Evolutionary conservation across 2,113 vertebrate genomes (phyloP).

Genomic region (Syngnathus typhle): DNA sequence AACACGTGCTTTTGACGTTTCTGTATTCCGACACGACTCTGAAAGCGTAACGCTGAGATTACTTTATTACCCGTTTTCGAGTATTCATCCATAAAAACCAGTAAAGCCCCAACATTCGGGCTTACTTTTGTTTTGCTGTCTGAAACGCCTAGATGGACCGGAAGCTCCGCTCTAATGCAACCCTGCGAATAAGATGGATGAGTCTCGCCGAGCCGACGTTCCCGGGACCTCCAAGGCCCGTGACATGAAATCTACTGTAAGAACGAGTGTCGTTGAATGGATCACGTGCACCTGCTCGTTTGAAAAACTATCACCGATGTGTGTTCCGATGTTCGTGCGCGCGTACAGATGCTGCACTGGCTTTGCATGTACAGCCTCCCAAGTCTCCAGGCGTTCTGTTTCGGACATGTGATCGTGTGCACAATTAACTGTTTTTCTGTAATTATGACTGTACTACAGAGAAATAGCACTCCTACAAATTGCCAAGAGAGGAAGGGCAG

Average conservation of each 20-base stretch:
- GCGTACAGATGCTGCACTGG: conserved; percentile 45
- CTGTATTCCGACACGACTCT: not conserved
- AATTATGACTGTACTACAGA: no score
- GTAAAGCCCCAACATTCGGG: not conserved
- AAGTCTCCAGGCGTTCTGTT: conserved; percentile 59
- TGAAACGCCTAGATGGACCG: not conserved
- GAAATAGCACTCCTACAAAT: no score
- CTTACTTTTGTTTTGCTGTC: not conserved
- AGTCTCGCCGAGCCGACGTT: not conserved
- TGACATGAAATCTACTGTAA: conserved; percentile 54
- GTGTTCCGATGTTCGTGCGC: not conserved
- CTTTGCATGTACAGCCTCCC: conserved; percentile 53
- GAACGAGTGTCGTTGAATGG: not conserved
- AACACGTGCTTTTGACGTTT: not conserved
- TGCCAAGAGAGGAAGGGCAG: no score
- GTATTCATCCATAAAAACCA: not conserved
- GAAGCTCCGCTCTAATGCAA: not conserved
- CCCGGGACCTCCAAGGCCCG: not conserved
- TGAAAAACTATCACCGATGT: not conserved
- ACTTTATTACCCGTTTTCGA: not conserved
- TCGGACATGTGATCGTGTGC: conserved; percentile 38
- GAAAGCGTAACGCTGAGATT: not conserved
- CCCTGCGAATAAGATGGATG: conserved; percentile 12
- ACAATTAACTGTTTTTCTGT: no score
- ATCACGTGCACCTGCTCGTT: not conserved